Conservation (phyloP, 2,113 vertebrate genomes). For the Hipposideros armiger region DNA sequence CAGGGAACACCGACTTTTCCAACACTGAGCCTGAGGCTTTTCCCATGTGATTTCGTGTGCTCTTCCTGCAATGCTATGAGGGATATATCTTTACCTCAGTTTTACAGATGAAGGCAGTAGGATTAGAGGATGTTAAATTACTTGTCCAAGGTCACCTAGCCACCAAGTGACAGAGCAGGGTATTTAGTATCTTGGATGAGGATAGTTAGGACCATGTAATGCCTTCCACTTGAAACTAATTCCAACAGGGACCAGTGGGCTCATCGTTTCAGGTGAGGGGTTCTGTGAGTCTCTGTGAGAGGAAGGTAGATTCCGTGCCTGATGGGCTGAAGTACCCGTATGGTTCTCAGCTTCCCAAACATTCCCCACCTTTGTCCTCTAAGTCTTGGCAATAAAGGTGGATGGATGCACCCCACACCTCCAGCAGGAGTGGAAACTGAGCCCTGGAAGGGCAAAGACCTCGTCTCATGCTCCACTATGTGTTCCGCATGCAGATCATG, state of each 20-base stretch:
- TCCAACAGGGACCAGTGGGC: not conserved
- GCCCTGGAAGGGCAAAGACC: not conserved
- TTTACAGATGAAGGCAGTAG: not conserved
- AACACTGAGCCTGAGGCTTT: not conserved
- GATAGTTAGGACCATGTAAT: not conserved
- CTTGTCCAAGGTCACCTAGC: not conserved
- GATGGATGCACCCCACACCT: not conserved
- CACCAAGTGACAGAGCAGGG: not conserved
- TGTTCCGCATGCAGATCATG: not conserved
- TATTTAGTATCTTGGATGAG: not conserved
- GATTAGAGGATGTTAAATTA: not conserved
- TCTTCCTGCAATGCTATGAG: not conserved
- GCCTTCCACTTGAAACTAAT: conserved; percentile 10
- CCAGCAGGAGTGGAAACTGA: not conserved
- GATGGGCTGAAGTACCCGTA: not conserved
- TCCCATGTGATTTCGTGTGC: accelerated
- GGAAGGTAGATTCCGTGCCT: not conserved
- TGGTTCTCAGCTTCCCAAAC: not conserved
- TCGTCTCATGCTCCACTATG: not conserved
- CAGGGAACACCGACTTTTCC: not conserved
- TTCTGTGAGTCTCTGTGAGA: not conserved
- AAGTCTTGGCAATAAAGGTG: not conserved
- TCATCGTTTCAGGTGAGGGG: not conserved
- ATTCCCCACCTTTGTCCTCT: not conserved
- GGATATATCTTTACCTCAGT: not conserved